These are phyloP conservation scores for Melanotus villosus DNA, from an alignment of 2,888 invertebrate genomes.

Conservation along the genomic window DNA sequence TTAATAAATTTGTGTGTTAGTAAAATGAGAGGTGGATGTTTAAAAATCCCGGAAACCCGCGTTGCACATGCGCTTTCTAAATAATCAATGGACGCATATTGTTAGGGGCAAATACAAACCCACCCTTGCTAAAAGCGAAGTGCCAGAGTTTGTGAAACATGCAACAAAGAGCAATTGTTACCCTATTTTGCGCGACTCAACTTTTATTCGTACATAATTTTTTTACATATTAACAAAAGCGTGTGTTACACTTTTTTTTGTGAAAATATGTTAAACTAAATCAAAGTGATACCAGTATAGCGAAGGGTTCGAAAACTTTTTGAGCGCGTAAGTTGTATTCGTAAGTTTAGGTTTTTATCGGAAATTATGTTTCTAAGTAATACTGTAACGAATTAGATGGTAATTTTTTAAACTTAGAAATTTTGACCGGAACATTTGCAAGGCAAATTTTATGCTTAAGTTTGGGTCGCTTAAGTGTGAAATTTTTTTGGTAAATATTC, in stretches of 20 bases:
- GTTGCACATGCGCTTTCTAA: conserved; percentile 45
- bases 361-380: neutral
- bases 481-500: neutral
- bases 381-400: neutral
- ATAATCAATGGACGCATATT: conserved; percentile 50
- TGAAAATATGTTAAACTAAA: neutral
- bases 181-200: conserved; percentile 30
- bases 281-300: neutral
- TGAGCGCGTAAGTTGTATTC: conserved; percentile 1
- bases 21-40: conserved; percentile 10
- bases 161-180: conserved; percentile 56
- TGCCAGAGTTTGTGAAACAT: conserved; percentile 57
- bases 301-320: neutral
- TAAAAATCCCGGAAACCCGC: conserved; percentile 45
- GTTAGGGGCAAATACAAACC: conserved; percentile 58
- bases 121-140: conserved; percentile 58
- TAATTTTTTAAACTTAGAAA: neutral
- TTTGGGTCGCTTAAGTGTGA: no score
- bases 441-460: no score
- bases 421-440: no score
- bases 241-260: neutral
- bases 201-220: conserved; percentile 1
- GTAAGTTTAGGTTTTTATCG: no score
- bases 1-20: conserved; percentile 15
- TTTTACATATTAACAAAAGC: neutral